Conservation (phyloP, 1,140 invertebrate species). For the Pachypeltis micranthus region DNA sequence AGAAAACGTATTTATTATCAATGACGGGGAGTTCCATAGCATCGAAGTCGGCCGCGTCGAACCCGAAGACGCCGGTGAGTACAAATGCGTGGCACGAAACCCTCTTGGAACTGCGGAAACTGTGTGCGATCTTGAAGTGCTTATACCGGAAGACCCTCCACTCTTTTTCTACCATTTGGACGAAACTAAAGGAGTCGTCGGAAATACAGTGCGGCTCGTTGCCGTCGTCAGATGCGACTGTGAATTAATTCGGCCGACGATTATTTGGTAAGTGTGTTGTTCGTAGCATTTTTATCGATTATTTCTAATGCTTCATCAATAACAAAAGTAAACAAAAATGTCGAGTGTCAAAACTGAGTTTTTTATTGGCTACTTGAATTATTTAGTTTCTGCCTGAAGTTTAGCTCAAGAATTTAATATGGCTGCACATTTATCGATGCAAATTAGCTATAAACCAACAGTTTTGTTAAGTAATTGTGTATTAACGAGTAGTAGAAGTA, state of each 20-base stretch:
- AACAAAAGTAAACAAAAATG: no score
- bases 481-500: no score
- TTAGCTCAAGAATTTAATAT: neutral
- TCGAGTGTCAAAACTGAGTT: no score
- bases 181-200: slow-evolving; percentile 1
- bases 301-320: neutral
- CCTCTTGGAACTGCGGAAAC: neutral
- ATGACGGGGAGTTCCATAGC: slow-evolving; percentile 9
- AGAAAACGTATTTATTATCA: neutral
- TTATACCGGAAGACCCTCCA: neutral
- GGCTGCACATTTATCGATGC: neutral
- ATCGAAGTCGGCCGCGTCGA: neutral
- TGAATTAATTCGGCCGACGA: neutral
- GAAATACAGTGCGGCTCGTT: neutral
- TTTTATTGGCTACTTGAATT: neutral
- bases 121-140: neutral
- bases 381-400: neutral
- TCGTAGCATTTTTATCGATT: neutral
- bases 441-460: neutral
- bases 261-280: neutral
- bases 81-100: slow-evolving; percentile 2
- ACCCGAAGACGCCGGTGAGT: slow-evolving; percentile 6
- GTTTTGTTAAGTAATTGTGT: no score
- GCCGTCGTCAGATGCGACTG: neutral
- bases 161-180: neutral